A percentile compares a stretch with the other conserved stretches of the same genome.
Evolutionary conservation across 1,140 invertebrate genomes (phyloP).

Genomic region (Phortica variegata): DNA sequence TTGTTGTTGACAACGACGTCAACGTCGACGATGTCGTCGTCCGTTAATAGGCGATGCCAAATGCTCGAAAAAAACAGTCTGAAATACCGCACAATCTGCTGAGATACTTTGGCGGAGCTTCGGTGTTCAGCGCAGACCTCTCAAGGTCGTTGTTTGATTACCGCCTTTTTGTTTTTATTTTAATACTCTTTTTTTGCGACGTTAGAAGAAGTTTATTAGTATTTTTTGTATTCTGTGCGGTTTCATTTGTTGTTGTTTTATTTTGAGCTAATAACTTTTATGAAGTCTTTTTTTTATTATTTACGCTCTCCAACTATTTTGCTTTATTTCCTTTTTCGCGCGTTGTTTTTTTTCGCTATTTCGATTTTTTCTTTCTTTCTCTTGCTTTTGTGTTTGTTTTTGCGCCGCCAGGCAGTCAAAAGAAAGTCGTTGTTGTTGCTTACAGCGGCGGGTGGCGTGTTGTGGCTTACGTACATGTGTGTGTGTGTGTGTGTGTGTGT

Average conservation of each 20-base stretch:
- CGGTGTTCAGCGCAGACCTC: conserved; percentile 25
- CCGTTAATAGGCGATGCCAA: conserved; percentile 28
- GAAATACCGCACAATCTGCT: not conserved
- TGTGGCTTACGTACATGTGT: no score
- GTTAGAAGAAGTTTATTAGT: no score
- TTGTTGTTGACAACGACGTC: conserved; percentile 2
- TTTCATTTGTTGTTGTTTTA: conserved; percentile 14
- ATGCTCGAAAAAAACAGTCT: conserved; percentile 11
- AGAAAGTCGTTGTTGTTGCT: no score
- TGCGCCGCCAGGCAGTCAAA: not conserved
- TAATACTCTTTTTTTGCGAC: not conserved
- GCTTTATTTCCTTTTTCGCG: conserved; percentile 48
- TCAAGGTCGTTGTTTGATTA: conserved; percentile 51
- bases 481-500: no score
- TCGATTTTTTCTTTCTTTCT: not conserved
- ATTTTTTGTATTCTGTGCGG: not conserved
- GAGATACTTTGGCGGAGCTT: no score
- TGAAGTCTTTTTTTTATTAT: conserved; percentile 8
- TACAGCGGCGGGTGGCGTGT: no score
- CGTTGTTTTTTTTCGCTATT: conserved; percentile 28
- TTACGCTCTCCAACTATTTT: conserved; percentile 44
- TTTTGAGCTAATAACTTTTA: not conserved
- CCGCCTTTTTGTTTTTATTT: conserved; percentile 30
- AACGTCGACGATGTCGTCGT: conserved; percentile 29
- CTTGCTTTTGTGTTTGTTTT: conserved; percentile 2